Evolutionary conservation across 1,140 invertebrate species (phyloP).

Genomic region (Polypedilum vanderplanki): DNA sequence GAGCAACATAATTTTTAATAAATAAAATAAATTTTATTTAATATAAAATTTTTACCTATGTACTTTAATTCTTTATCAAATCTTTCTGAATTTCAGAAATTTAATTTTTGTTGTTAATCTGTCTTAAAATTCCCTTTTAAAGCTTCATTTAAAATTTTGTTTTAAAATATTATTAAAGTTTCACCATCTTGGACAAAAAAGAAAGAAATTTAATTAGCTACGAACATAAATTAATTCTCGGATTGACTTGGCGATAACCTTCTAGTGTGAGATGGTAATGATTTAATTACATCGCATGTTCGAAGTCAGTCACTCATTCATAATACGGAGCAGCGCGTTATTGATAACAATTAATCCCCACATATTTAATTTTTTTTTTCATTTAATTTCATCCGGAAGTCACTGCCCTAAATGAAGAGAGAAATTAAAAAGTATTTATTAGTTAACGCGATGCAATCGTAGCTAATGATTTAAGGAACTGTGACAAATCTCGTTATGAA

Average conservation of each 20-base stretch:
- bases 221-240: constrained; percentile 14
- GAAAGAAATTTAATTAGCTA: constrained; percentile 13
- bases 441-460: not conserved
- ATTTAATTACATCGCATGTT: constrained; percentile 19
- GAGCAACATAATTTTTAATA: too few relatives aligned
- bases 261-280: constrained; percentile 17
- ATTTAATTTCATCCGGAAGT: too few relatives aligned
- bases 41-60: too few relatives aligned
- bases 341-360: constrained; percentile 13
- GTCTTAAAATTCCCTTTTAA: too few relatives aligned
- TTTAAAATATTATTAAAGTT: not conserved
- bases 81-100: too few relatives aligned
- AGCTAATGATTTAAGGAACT: constrained; percentile 18
- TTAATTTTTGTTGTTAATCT: too few relatives aligned
- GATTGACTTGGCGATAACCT: not conserved
- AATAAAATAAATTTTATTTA: too few relatives aligned
- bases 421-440: constrained; percentile 14
- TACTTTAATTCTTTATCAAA: too few relatives aligned
- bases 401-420: not conserved
- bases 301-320: constrained; percentile 11
- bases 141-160: not conserved
- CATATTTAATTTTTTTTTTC: not conserved
- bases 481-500: constrained; percentile 3
- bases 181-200: not conserved
- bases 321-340: not conserved